These are phyloP conservation scores for Planiliza haematocheilus DNA, from an alignment of 2,113 vertebrate species.

Conservation along the genomic window DNA sequence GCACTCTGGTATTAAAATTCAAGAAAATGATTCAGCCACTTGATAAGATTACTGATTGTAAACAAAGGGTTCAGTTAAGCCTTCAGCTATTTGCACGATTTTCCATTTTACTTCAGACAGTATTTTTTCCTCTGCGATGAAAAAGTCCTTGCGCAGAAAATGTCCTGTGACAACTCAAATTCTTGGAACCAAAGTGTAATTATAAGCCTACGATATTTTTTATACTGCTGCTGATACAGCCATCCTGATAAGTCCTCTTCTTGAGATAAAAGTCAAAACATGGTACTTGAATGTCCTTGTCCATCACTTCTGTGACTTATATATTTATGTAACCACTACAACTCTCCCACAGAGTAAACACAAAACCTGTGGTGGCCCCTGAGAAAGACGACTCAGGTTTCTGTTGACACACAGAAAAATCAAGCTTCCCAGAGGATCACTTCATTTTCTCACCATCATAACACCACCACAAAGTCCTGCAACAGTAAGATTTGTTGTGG, in stretches of 20 bases:
- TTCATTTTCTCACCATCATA: conserved; percentile 50
- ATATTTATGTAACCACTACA: conserved; percentile 57
- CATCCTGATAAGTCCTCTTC: background rate
- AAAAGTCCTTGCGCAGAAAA: no score
- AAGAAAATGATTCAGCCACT: background rate
- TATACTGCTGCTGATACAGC: background rate
- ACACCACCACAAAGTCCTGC: conserved; percentile 4
- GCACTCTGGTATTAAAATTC: background rate
- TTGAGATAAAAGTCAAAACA: conserved; percentile 35
- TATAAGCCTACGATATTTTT: background rate
- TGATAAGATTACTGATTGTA: background rate
- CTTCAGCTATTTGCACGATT: no score
- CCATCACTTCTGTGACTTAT: conserved; percentile 30
- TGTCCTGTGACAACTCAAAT: no score
- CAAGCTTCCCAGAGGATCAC: conserved; percentile 39
- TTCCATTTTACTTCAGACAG: conserved; percentile 6
- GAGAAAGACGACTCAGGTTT: conserved; percentile 65
- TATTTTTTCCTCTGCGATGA: conserved; percentile 2
- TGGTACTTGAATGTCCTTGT: conserved; percentile 23
- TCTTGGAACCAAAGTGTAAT: no score
- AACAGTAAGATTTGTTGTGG: conserved; percentile 25
- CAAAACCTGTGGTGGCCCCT: conserved; percentile 39
- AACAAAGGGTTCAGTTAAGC: background rate
- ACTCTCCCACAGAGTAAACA: conserved; percentile 66
- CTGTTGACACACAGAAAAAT: conserved; percentile 70